Evolutionary conservation across 2,888 invertebrate genomes (phyloP), one percentile per base, ranked within the genome.

Genomic region (Stomorhina lunata): DNA sequence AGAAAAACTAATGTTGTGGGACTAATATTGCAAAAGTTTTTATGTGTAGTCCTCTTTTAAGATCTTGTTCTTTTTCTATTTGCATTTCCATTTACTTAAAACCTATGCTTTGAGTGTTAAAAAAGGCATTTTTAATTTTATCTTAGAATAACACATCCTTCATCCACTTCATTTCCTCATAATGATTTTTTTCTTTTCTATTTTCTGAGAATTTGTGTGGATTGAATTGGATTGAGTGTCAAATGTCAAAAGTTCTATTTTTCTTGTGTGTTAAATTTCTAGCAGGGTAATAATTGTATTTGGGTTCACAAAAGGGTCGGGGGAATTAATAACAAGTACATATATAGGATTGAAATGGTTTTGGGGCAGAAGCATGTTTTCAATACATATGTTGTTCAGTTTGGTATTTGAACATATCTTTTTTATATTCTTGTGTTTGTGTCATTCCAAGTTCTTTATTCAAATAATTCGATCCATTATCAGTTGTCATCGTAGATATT

Each of bases 381-480:
- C 4, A 0, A n/a, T 63, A 7, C 22, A 57, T 55, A 12, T 45
- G 61, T 45, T 69, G 29, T 69, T 45, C n/a, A 48, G 22, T 78
- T 82, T 57, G 73, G 45, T 61, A 65, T 75, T 68, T 57, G 57
- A 69, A 63, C 77, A 59, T 68, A 69, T 40, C 43, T 40, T n/a
- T 12, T 57, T 57, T 57, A 40, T 20, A 25, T 29, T 27, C 17
- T 17, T 45, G 17, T 7, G 20, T 50, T n/a, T n/a, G n/a, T n/a
- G n/a, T n/a, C n/a, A n/a, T n/a, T n/a, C n/a, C n/a, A n/a, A n/a
- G 48, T 10, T 68, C 34, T 48, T 66, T n/a, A n/a, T n/a, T 76
- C 43, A 81, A 76, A 88, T 88, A 88, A 88, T 88, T 88, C 88
- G 88, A 88, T 88, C 88, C 87, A 87, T 89, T 88, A 88, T 89